Conservation (phyloP, 35 echinoderm and acorn worm species). For the Apostichopus parvimensis region DNA sequence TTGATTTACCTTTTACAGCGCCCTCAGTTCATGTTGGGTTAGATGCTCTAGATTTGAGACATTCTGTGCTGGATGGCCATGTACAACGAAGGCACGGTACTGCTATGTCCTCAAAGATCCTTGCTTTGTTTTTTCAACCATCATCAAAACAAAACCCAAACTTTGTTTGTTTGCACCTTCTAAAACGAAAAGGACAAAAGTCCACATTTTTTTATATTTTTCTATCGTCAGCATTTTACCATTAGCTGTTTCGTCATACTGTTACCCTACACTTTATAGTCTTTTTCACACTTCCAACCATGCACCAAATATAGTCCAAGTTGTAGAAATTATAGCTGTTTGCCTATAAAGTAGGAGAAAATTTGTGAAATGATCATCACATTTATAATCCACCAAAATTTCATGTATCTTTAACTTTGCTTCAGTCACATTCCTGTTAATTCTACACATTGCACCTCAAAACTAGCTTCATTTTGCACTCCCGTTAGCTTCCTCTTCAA, state of each 20-base stretch:
- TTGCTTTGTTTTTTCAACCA: background rate
- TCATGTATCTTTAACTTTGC: too few relatives aligned
- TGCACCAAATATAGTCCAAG: too few relatives aligned
- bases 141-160: background rate
- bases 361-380: too few relatives aligned
- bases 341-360: too few relatives aligned
- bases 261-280: background rate
- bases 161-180: background rate
- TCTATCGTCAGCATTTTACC: background rate
- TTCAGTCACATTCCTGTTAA: too few relatives aligned
- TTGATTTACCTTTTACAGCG: slow-evolving; percentile 24
- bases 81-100: slow-evolving; percentile 32
- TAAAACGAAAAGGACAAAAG: background rate
- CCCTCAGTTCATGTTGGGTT: background rate
- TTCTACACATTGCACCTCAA: too few relatives aligned
- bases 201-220: background rate
- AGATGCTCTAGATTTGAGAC: slow-evolving; percentile 40
- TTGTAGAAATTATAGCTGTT: too few relatives aligned
- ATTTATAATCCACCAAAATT: too few relatives aligned
- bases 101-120: background rate
- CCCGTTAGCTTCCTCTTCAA: too few relatives aligned
- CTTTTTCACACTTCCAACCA: too few relatives aligned
- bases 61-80: background rate
- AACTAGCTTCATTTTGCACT: too few relatives aligned
- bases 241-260: background rate